Percentiles rank a stretch among this genome's conserved stretches.
Conservation (phyloP, 2,113 vertebrate genomes). For the Dasyurus viverrinus region DNA sequence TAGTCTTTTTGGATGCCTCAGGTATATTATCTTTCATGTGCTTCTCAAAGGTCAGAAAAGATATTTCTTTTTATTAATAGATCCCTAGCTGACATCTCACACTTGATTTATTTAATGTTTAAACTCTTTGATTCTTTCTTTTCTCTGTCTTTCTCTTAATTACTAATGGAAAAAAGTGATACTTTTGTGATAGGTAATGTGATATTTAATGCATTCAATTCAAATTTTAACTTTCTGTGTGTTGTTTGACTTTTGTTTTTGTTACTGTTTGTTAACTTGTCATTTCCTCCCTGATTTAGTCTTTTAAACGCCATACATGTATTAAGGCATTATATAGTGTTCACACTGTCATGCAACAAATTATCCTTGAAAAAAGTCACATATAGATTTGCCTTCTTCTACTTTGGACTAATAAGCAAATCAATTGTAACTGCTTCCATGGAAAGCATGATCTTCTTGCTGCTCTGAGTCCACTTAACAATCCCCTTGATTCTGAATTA, state of each 20-base stretch:
- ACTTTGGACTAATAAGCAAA: not conserved
- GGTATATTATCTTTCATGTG: not conserved
- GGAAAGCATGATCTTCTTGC: not conserved
- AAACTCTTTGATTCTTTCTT: not conserved
- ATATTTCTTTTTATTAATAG: not conserved
- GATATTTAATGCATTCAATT: not conserved
- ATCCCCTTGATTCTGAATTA: not conserved
- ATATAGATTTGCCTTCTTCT: not conserved
- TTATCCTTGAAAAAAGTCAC: not conserved
- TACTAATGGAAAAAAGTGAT: not conserved
- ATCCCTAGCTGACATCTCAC: not conserved
- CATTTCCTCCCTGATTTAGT: not conserved
- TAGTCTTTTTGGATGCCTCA: not conserved
- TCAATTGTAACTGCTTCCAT: not conserved
- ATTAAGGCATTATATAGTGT: not conserved
- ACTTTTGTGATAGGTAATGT: not conserved
- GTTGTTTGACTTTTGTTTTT: not conserved
- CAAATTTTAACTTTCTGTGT: not conserved
- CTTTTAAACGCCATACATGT: not conserved
- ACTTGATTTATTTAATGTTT: not conserved
- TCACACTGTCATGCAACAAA: not conserved
- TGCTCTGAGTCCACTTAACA: not conserved
- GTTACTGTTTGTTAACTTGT: not conserved
- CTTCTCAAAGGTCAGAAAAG: not conserved
- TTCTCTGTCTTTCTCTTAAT: not conserved